Evolutionary conservation across 2,888 invertebrate genomes (phyloP).

Genomic region (Thymelicus acteon): DNA sequence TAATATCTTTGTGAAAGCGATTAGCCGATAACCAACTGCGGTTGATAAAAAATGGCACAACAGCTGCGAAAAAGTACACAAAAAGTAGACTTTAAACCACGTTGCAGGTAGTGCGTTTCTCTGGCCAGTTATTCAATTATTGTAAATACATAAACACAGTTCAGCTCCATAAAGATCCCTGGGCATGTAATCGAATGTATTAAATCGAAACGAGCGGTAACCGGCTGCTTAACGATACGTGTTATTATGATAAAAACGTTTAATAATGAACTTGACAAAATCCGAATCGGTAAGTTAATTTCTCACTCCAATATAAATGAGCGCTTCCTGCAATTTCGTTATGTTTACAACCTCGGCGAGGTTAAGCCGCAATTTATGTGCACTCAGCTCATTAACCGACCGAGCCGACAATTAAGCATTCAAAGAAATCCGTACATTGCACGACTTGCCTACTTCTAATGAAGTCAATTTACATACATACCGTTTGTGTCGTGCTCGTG

Average conservation of each 20-base stretch:
- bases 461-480: constrained; percentile 27
- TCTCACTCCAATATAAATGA: constrained; percentile 39
- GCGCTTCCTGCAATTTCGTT: constrained; percentile 44
- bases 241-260: constrained; percentile 23
- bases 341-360: constrained; percentile 40
- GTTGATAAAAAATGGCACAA: neutral
- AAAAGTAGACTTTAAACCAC: neutral
- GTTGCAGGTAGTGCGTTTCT: neutral
- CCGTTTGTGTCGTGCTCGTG: neutral
- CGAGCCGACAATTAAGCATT: constrained; percentile 32
- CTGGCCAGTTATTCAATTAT: constrained; percentile 8
- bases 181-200: constrained; percentile 1
- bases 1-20: constrained; percentile 9
- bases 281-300: constrained; percentile 39
- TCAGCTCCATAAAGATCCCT: neutral
- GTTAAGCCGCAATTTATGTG: constrained; percentile 36
- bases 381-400: constrained; percentile 28
- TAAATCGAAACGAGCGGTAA: constrained; percentile 2
- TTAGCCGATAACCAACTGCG: constrained; percentile 1
- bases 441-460: constrained; percentile 30
- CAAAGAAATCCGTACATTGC: constrained; percentile 36
- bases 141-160: constrained; percentile 6
- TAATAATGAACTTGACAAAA: constrained; percentile 45
- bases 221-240: constrained; percentile 19
- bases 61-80: neutral